Conservation (phyloP, 2,888 invertebrate genomes). For the Tetramorium bicarinatum region DNA sequence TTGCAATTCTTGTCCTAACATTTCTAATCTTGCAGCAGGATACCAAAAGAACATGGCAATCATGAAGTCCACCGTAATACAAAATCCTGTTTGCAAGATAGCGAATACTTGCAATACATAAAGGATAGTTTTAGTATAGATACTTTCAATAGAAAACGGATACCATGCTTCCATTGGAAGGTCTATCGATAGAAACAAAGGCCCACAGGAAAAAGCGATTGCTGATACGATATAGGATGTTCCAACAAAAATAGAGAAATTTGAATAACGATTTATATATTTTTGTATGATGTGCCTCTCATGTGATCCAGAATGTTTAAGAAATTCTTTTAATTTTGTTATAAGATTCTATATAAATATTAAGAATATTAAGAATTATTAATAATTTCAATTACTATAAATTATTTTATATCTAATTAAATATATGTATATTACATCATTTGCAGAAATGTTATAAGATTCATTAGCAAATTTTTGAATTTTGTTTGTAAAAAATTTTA, state of each 20-base stretch:
- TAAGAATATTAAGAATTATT: neutral
- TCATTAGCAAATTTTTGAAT: too few species aligned
- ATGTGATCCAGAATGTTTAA: slow-evolving; percentile 57
- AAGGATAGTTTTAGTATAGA: slow-evolving; percentile 56
- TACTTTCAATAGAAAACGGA: slow-evolving; percentile 75
- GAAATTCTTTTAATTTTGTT: slow-evolving; percentile 69
- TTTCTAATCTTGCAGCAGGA: slow-evolving; percentile 73
- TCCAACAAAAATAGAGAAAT: slow-evolving; percentile 70
- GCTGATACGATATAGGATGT: slow-evolving; percentile 72
- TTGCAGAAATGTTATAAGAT: too few species aligned
- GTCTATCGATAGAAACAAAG: slow-evolving; percentile 70
- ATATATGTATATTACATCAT: too few species aligned
- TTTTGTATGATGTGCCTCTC: slow-evolving; percentile 73
- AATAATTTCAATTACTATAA: neutral
- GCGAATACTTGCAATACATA: slow-evolving; percentile 75
- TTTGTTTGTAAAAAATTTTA: neutral
- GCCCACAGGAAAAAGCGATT: slow-evolving; percentile 72
- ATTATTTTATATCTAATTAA: neutral
- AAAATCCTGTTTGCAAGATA: slow-evolving; percentile 74
- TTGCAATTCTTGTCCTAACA: slow-evolving; percentile 67
- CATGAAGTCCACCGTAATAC: slow-evolving; percentile 75
- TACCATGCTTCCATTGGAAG: slow-evolving; percentile 80
- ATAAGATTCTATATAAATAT: slow-evolving; percentile 69
- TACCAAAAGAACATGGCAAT: slow-evolving; percentile 78
- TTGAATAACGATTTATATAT: slow-evolving; percentile 75